Percentiles rank a stretch among this genome's conserved stretches.
phyloP scores from a whole-genome alignment of 1,140 invertebrate genomes.

The Platyura marginata region DNA sequence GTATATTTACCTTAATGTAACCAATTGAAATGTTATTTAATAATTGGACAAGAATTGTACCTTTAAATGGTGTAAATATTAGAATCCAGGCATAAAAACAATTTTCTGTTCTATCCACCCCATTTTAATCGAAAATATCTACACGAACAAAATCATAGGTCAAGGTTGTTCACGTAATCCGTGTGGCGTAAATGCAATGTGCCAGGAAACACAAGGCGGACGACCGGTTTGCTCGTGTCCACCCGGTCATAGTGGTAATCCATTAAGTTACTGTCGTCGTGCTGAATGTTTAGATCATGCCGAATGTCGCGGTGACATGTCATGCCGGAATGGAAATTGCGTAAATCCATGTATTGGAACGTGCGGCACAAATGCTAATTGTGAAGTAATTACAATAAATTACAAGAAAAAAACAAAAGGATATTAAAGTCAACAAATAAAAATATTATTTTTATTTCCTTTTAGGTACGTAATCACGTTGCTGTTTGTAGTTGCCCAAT shows the following conservation, averaged over 20 bases:
- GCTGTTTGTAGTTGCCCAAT: constrained; percentile 67
- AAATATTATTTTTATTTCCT: too few relatives aligned
- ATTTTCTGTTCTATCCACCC: too few relatives aligned
- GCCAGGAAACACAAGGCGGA: constrained; percentile 33
- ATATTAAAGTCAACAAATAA: too few relatives aligned
- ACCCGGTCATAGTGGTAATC: constrained; percentile 50
- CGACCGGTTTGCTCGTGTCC: constrained; percentile 51
- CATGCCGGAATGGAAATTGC: constrained; percentile 59
- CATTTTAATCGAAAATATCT: too few relatives aligned
- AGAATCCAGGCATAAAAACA: too few relatives aligned
- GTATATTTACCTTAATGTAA: too few relatives aligned
- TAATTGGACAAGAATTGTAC: too few relatives aligned
- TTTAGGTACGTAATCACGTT: constrained; percentile 51
- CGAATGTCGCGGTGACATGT: constrained; percentile 40
- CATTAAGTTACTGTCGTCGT: constrained; percentile 38
- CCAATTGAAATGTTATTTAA: too few relatives aligned
- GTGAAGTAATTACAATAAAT: constrained; percentile 38
- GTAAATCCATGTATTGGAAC: constrained; percentile 57
- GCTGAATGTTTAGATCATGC: constrained; percentile 40
- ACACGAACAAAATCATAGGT: too few relatives aligned
- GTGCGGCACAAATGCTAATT: constrained; percentile 49
- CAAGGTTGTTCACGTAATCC: constrained; percentile 23
- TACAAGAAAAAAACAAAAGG: too few relatives aligned
- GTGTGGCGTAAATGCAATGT: constrained; percentile 41
- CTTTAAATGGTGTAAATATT: too few relatives aligned